phyloP scores from a whole-genome alignment of 2,888 invertebrate genomes.

The Drosophila subquinaria region DNA sequence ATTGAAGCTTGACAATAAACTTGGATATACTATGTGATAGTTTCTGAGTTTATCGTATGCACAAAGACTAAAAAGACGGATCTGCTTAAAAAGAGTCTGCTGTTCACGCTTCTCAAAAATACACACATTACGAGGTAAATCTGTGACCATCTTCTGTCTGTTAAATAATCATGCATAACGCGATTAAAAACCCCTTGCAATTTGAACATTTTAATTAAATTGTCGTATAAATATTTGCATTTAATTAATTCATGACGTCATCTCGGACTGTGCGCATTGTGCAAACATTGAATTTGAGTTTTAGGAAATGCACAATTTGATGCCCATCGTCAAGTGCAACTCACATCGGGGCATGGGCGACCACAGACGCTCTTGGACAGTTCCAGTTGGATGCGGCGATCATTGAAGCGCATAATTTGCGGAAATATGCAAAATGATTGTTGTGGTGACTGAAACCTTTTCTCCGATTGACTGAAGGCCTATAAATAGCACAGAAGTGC shows the following conservation, averaged over 20 bases:
- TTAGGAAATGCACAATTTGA: slow-evolving; percentile 59
- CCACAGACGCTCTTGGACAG: slow-evolving; percentile 51
- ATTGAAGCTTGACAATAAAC: slow-evolving; percentile 10
- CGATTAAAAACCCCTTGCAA: neutral
- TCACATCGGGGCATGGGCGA: slow-evolving; percentile 28
- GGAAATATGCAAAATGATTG: slow-evolving; percentile 69
- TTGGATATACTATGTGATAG: neutral
- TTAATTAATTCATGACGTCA: slow-evolving; percentile 50
- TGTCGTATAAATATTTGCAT: slow-evolving; percentile 4
- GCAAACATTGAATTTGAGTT: slow-evolving; percentile 27
- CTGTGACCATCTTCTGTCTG: neutral
- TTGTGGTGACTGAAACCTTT: slow-evolving; percentile 39
- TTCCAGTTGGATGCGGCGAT: slow-evolving; percentile 63
- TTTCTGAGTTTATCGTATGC: neutral
- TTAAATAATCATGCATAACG: slow-evolving; percentile 7
- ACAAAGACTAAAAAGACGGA: neutral
- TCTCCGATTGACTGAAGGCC: slow-evolving; percentile 1
- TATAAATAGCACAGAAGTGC: slow-evolving; percentile 82
- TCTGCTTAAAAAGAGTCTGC: neutral
- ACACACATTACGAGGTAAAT: neutral
- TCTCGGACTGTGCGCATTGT: slow-evolving; percentile 29
- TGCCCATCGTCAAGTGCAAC: slow-evolving; percentile 16
- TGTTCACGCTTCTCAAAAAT: neutral
- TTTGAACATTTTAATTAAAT: slow-evolving; percentile 15
- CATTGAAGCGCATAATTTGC: slow-evolving; percentile 79